Evolutionary conservation across 2,888 invertebrate genomes (phyloP), one percentile per base, ranked within the genome.

Genomic region (Chalcosyrphus nemorum): DNA sequence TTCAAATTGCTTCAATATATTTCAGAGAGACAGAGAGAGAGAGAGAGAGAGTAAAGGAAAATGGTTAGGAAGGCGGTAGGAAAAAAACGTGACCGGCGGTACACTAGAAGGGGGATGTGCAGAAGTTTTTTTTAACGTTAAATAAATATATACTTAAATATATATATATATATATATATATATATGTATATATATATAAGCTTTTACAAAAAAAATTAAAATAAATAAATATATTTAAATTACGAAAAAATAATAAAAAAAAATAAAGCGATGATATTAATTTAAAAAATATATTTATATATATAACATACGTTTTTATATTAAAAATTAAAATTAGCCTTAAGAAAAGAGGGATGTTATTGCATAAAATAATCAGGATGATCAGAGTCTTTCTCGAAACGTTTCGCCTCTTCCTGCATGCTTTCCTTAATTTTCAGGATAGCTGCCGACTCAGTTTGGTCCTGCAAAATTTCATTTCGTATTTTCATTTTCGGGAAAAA

Each of bases 381-480:
- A 92, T 98, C 98, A 89, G 97, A 96, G 93, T 98, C 98, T 94
- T 98, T 98, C 93, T 98, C 98, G 93, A 98, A 98, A 93, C 98
- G 96, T 94, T 98, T 99, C 92, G 99, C 99, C 93, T 99, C 99
- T 93, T 99, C 99, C 93, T 99, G 98, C 98, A 99, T 99, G 94
- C 98, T 98, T 93, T 99, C 99, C 94, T 99, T 99, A 93, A 99
- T 99, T 95, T 99, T 99, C 93, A 99, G 95, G 93, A 99, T 99
- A 94, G 99, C 99, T 92, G 98, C 99, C 91, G 98, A 98, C 94
- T 99, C 99, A 92, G 96, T 98, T 94, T 98, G 97, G 94, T 97
- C 93, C 93, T 92, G 92, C 90, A 92, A 92, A 91, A 91, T 92
- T 92, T 92, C 84, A 85, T 74, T 81, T 86, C 77, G 81, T 82